Percentiles rank a stretch among this genome's conserved stretches.
These are phyloP conservation scores for Empis stercorea DNA, from an alignment of 2,888 invertebrate species.

Conservation along the genomic window DNA sequence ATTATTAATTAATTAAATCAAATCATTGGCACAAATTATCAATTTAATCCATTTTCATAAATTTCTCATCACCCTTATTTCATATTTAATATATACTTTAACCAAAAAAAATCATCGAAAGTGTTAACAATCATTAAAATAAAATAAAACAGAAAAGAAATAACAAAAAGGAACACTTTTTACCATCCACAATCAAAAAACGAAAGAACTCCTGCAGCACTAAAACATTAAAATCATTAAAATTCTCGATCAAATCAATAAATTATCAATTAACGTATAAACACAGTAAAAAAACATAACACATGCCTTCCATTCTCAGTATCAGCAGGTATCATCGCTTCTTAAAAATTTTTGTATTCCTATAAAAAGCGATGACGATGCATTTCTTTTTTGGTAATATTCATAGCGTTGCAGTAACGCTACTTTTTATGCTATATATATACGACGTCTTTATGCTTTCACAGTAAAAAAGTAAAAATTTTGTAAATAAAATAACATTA, in stretches of 20 bases:
- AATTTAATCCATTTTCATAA: no score
- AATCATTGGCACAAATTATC: no score
- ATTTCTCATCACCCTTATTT: no score
- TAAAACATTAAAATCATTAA: slow-evolving; percentile 8
- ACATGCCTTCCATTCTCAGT: slow-evolving; percentile 2
- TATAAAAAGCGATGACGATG: not conserved
- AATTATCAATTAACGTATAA: slow-evolving; percentile 9
- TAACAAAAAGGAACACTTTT: not conserved
- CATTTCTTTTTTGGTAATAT: no score
- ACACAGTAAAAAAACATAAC: not conserved
- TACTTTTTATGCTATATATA: no score
- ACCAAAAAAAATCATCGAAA: not conserved
- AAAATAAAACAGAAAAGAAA: not conserved
- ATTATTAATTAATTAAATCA: no score
- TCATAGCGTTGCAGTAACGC: no score
- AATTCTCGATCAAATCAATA: slow-evolving; percentile 11
- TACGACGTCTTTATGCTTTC: not conserved
- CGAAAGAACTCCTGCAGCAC: not conserved
- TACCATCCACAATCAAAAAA: not conserved
- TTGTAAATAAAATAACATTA: not conserved
- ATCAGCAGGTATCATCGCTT: no score
- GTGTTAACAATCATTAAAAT: slow-evolving; percentile 3
- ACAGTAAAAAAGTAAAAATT: not conserved
- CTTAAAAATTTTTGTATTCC: not conserved
- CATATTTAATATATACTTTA: no score